These are phyloP conservation scores for Atopsyche davidsoni DNA, from an alignment of 1,140 invertebrate species.

Conservation along the genomic window DNA sequence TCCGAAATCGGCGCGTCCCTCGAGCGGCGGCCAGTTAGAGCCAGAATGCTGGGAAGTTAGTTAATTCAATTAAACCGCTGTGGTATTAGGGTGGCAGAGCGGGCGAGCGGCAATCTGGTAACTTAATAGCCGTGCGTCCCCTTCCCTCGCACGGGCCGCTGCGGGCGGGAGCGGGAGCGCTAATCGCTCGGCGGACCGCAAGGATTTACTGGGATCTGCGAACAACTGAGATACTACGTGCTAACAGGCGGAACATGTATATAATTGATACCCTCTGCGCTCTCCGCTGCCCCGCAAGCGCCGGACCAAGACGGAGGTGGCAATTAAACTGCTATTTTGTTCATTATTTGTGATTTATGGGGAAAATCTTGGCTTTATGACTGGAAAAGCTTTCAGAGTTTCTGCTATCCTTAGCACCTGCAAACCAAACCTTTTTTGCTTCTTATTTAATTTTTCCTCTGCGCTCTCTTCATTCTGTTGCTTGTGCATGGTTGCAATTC, in stretches of 20 bases:
- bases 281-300: constrained; percentile 6
- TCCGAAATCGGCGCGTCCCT: too few relatives aligned
- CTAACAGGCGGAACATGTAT: constrained; percentile 18
- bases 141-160: neutral
- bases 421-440: too few relatives aligned
- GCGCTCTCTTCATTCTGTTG: too few relatives aligned
- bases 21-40: constrained; percentile 17
- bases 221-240: constrained; percentile 28
- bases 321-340: too few relatives aligned
- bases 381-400: too few relatives aligned
- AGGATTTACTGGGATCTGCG: constrained; percentile 32
- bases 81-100: constrained; percentile 14
- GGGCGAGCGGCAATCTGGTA: constrained; percentile 27
- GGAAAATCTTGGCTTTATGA: too few relatives aligned
- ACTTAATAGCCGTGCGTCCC: constrained; percentile 19
- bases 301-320: too few relatives aligned
- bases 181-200: constrained; percentile 31
- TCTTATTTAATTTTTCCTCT: too few relatives aligned
- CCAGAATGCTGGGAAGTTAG: constrained; percentile 25
- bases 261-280: constrained; percentile 25
- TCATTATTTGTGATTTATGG: too few relatives aligned
- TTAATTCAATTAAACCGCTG: constrained; percentile 30
- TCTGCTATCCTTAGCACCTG: too few relatives aligned
- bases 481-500: too few relatives aligned
- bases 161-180: constrained; percentile 9